Evolutionary conservation across 2,113 vertebrate genomes (phyloP).

Genomic region (Echinops telfairi): DNA sequence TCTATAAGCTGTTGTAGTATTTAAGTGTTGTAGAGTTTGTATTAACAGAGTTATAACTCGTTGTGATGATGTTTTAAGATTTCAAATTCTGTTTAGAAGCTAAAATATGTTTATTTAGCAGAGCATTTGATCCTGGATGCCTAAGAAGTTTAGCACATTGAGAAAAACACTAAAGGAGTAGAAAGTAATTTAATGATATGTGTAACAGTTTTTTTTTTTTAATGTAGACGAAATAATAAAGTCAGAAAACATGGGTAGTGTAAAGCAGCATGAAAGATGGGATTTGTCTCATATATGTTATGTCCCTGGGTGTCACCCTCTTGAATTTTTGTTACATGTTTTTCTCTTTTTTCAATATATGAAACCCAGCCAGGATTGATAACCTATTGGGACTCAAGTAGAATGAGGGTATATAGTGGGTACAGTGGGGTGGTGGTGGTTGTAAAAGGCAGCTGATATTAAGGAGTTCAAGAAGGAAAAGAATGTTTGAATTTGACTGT

Average conservation of each 20-base stretch:
- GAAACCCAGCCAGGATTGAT: too few species aligned
- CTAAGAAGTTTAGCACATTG: not conserved
- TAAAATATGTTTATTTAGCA: not conserved
- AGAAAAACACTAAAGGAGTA: not conserved
- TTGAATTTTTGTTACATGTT: too few species aligned
- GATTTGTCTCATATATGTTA: too few species aligned
- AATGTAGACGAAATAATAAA: not conserved
- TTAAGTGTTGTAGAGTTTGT: not conserved
- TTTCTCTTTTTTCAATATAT: too few species aligned
- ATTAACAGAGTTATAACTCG: conserved; percentile 12
- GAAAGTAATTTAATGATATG: not conserved
- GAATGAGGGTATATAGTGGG: too few species aligned
- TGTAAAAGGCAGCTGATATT: too few species aligned
- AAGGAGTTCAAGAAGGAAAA: too few species aligned
- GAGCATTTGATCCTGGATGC: conserved; percentile 18
- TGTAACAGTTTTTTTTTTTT: not conserved
- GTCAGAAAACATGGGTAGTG: not conserved
- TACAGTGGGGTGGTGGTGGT: too few species aligned
- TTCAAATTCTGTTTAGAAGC: conserved; percentile 43
- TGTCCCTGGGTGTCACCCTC: too few species aligned
- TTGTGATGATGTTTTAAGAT: not conserved
- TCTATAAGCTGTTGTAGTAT: not conserved
- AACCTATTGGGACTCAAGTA: too few species aligned
- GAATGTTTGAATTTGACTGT: too few species aligned
- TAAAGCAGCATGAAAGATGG: not conserved